Evolutionary conservation across 1,140 invertebrate genomes (phyloP).

Genomic region (Anthonomus grandis): DNA sequence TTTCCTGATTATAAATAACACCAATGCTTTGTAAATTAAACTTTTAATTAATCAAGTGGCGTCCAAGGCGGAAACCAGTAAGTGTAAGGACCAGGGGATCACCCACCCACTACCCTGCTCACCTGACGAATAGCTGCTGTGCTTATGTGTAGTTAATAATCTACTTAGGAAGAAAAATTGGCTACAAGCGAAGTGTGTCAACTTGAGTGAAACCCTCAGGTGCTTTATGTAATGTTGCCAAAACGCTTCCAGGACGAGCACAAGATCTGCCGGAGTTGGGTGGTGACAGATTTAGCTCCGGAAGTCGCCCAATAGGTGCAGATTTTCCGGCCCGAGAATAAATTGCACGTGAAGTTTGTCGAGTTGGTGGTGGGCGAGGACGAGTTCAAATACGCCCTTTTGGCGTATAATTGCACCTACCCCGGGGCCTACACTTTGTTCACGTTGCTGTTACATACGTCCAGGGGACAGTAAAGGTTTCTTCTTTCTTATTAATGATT

Average conservation of each 20-base stretch:
- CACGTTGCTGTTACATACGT: slow-evolving; percentile 92
- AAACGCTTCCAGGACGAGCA: slow-evolving; percentile 11
- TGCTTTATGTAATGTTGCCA: neutral
- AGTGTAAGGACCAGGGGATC: slow-evolving; percentile 93
- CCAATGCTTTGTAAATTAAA: too few species aligned
- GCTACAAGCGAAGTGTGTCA: too few species aligned
- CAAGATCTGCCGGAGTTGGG: slow-evolving; percentile 95
- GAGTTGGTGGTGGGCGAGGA: slow-evolving; percentile 98
- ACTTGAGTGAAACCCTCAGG: neutral
- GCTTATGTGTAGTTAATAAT: too few species aligned
- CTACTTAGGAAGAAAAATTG: too few species aligned
- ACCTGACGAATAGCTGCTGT: too few species aligned
- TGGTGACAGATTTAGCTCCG: slow-evolving; percentile 96
- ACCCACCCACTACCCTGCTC: too few species aligned
- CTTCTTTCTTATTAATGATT: neutral
- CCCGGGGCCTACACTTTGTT: slow-evolving; percentile 95
- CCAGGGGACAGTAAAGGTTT: slow-evolving; percentile 85
- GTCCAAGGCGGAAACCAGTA: slow-evolving; percentile 91
- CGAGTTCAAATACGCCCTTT: slow-evolving; percentile 93
- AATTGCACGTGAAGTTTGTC: slow-evolving; percentile 97
- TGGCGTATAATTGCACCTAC: slow-evolving; percentile 97
- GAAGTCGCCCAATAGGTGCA: slow-evolving; percentile 96
- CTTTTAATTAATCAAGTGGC: too few species aligned
- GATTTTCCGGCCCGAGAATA: slow-evolving; percentile 96
- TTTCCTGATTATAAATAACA: too few species aligned